Percentiles rank a stretch among this genome's conserved stretches.
Conservation (phyloP, 1,140 invertebrate species). For the Cyrtorhinus lividipennis region DNA sequence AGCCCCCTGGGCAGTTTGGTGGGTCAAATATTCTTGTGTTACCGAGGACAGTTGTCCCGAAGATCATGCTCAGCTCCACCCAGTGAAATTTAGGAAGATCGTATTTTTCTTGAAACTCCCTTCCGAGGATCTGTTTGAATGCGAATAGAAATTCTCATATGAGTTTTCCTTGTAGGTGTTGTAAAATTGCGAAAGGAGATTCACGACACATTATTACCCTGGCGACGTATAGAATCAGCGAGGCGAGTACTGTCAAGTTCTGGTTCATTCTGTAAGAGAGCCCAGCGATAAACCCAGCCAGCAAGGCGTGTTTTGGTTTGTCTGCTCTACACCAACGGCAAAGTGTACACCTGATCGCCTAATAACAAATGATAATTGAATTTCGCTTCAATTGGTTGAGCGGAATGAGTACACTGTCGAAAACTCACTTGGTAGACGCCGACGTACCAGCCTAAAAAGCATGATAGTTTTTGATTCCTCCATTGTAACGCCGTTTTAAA, state of each 20-base stretch:
- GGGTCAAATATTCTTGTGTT: neutral
- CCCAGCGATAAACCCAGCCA: neutral
- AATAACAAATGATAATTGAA: neutral
- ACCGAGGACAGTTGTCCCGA: neutral
- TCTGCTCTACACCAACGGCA: neutral
- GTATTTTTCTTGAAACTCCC: neutral
- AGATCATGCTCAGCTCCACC: neutral
- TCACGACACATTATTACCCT: neutral
- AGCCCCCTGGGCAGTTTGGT: neutral
- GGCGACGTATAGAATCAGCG: neutral
- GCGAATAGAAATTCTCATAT: neutral
- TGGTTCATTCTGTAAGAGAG: neutral
- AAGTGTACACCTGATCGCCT: neutral
- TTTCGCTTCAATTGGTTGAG: neutral
- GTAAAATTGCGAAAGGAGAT: neutral
- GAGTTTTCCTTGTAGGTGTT: neutral
- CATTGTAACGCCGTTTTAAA: neutral
- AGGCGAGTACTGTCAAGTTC: neutral
- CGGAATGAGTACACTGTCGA: neutral
- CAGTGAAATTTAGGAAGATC: neutral
- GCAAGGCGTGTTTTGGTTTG: neutral
- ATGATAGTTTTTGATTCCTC: neutral
- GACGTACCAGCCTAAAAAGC: neutral
- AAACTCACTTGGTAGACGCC: neutral
- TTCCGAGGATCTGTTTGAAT: neutral